Conservation (phyloP, 2,113 vertebrate species). For the Bubo bubo region DNA sequence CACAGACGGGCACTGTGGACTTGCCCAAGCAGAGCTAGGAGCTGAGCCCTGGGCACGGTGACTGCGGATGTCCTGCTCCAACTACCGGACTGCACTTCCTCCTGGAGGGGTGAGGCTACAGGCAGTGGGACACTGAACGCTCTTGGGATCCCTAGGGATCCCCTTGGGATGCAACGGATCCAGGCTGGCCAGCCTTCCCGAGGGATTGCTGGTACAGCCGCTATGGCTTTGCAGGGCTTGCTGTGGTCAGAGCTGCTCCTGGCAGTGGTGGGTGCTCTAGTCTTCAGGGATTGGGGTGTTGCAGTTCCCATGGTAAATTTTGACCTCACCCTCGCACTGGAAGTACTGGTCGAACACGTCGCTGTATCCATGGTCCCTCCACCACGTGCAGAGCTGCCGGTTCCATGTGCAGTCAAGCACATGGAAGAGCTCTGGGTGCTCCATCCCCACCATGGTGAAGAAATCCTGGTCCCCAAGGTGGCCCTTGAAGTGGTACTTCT, state of each 20-base stretch:
- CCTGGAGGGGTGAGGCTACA: not conserved
- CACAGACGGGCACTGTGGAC: not conserved
- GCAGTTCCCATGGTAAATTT: conserved; percentile 95
- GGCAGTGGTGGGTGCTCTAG: not conserved
- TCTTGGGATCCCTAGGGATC: not conserved
- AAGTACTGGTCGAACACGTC: conserved; percentile 92
- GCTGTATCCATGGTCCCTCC: conserved; percentile 91
- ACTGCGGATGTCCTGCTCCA: not conserved
- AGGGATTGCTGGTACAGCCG: not conserved
- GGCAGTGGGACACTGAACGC: not conserved
- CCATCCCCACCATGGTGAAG: conserved; percentile 97
- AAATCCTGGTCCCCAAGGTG: conserved; percentile 98
- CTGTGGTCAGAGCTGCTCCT: not conserved
- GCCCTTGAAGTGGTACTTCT: conserved; percentile 91
- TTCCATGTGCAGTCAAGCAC: conserved; percentile 92
- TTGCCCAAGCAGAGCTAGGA: not conserved
- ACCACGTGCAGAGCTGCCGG: conserved; percentile 97
- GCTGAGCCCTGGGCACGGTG: not conserved
- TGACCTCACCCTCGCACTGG: conserved; percentile 85
- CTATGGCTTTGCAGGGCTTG: not conserved
- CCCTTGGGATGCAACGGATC: not conserved
- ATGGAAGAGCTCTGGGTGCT: conserved; percentile 90
- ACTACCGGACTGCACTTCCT: not conserved
- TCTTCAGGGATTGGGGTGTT: conserved; percentile 89
- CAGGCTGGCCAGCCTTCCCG: not conserved